phyloP scores from a whole-genome alignment of 2,797 vertebrate species.

The Notamacropus eugenii region DNA sequence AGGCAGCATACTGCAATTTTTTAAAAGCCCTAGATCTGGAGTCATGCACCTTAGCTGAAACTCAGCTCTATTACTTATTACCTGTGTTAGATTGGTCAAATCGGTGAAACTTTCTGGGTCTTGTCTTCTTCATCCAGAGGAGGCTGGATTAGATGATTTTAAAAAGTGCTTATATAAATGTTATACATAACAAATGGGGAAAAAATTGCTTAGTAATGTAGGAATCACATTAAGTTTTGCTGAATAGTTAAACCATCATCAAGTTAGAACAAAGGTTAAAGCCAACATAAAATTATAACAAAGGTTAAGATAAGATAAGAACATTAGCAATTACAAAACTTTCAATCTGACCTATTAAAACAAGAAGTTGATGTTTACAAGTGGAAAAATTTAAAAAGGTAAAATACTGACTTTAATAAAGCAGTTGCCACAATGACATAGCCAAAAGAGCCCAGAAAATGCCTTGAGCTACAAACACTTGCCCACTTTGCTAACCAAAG shows the following conservation, averaged over 20 bases:
- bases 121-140: not conserved
- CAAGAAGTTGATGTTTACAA: not conserved
- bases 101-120: not conserved
- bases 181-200: not conserved
- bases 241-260: not conserved
- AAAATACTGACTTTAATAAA: not conserved
- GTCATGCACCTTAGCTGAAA: not conserved
- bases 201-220: not conserved
- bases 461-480: not conserved
- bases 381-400: not conserved
- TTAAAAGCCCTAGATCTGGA: not conserved
- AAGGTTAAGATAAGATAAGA: not conserved
- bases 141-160: not conserved
- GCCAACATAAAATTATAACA: not conserved
- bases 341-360: not conserved
- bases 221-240: not conserved
- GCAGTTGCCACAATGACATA: not conserved
- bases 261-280: not conserved
- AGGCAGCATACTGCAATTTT: not conserved
- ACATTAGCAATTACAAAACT: not conserved
- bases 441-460: not conserved
- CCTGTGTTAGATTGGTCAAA: not conserved
- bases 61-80: not conserved
- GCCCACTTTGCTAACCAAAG: not conserved
- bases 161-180: not conserved